Evolutionary conservation across 1,140 invertebrate genomes (phyloP).

Genomic region (Drosophila virilis): DNA sequence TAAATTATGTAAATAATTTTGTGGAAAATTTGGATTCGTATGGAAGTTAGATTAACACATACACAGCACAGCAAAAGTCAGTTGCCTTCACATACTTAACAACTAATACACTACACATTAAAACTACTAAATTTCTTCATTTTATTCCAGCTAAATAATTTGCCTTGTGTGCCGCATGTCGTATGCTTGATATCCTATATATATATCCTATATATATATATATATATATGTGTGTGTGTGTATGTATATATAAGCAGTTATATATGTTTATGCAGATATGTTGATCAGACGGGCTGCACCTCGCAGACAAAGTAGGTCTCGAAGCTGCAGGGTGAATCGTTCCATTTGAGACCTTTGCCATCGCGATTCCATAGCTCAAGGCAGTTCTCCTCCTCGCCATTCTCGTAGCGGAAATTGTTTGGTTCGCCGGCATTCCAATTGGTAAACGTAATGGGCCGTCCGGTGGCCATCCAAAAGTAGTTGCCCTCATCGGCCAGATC

Average conservation of each 20-base stretch:
- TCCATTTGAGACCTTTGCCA: conserved; percentile 96
- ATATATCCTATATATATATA: conserved; percentile 15
- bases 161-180: conserved; percentile 26
- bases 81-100: conserved; percentile 20
- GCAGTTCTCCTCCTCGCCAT: conserved; percentile 96
- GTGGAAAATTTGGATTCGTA: conserved; percentile 32
- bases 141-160: conserved; percentile 8
- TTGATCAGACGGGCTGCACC: conserved; percentile 86
- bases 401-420: conserved; percentile 96
- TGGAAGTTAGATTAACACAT: conserved; percentile 32
- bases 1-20: conserved; percentile 18
- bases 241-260: conserved; percentile 1
- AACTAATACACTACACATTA: conserved; percentile 42
- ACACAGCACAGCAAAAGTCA: conserved; percentile 9
- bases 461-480: conserved; percentile 97
- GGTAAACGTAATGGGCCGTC: conserved; percentile 93
- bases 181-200: conserved; percentile 22
- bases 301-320: conserved; percentile 97
- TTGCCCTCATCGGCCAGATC: conserved; percentile 95
- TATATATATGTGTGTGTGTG: conserved; percentile 7
- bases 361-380: conserved; percentile 96
- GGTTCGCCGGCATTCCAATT: conserved; percentile 97
- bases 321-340: conserved; percentile 96
- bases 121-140: conserved; percentile 49
- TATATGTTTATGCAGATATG: neutral